A percentile compares a stretch with the other conserved stretches of the same genome.
Evolutionary conservation across 2,797 vertebrate genomes (phyloP).

Genomic region (Periparus ater): DNA sequence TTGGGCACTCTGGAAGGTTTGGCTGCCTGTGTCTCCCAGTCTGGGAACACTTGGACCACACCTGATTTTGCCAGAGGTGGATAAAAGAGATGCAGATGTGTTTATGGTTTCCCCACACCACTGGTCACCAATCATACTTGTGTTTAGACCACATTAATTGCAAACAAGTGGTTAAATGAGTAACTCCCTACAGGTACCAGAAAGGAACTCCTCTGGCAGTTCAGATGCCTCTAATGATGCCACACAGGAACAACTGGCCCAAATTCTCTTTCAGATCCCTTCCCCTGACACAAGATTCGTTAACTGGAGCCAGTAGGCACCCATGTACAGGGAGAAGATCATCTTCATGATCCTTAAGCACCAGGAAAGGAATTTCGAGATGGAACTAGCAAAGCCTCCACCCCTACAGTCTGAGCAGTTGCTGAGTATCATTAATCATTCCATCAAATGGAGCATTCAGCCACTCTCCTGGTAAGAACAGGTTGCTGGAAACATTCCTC

Average conservation of each 20-base stretch:
- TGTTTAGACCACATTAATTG: not conserved
- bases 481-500: not conserved
- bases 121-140: not conserved
- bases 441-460: not conserved
- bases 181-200: not conserved
- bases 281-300: not conserved
- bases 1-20: not conserved
- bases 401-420: not conserved
- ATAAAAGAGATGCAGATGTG: not conserved
- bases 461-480: not conserved
- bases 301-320: not conserved
- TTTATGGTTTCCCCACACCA: not conserved
- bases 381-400: not conserved
- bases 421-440: not conserved
- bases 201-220: not conserved
- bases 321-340: not conserved
- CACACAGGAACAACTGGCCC: not conserved
- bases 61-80: not conserved
- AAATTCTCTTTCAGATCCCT: not conserved
- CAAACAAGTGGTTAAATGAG: not conserved
- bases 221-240: not conserved
- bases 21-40: not conserved
- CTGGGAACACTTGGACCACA: not conserved
- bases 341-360: not conserved
- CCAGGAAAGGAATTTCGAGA: slow-evolving; percentile 22